Conservation (phyloP, 2,797 vertebrate genomes). For the Acestrorhynchus altus region DNA sequence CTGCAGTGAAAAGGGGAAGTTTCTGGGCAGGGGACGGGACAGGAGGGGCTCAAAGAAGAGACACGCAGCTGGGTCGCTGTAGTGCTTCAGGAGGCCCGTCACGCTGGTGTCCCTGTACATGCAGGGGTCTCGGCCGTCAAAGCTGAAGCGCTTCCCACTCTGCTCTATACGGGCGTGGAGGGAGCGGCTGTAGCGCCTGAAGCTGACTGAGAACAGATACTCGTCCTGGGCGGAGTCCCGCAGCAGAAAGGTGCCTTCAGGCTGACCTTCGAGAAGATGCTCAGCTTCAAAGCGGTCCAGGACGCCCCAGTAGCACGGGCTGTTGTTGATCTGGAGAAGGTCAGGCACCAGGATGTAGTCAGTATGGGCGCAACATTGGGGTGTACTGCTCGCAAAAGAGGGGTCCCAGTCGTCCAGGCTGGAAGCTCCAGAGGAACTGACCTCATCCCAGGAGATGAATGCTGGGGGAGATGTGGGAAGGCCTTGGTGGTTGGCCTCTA, state of each 20-base stretch:
- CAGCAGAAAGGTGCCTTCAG: slow-evolving; percentile 94
- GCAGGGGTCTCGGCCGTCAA: slow-evolving; percentile 94
- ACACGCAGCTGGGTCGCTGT: slow-evolving; percentile 92
- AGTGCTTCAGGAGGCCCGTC: slow-evolving; percentile 91
- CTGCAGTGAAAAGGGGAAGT: slow-evolving; percentile 94
- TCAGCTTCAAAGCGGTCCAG: slow-evolving; percentile 94
- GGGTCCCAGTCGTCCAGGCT: slow-evolving; percentile 82
- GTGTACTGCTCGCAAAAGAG: slow-evolving; percentile 58
- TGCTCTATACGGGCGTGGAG: slow-evolving; percentile 96
- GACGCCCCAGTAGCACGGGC: slow-evolving; percentile 95
- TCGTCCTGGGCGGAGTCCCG: slow-evolving; percentile 96
- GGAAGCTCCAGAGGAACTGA: slow-evolving; percentile 78
- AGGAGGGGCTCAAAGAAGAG: slow-evolving; percentile 98
- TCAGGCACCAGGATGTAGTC: slow-evolving; percentile 94
- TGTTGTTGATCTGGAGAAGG: slow-evolving; percentile 96
- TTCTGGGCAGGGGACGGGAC: slow-evolving; percentile 89
- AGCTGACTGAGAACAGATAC: slow-evolving; percentile 96
- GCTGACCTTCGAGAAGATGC: slow-evolving; percentile 93
- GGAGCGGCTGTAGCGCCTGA: slow-evolving; percentile 94
- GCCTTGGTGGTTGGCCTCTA: slow-evolving; percentile 74
- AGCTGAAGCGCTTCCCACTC: slow-evolving; percentile 95
- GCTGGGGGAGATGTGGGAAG: slow-evolving; percentile 70
- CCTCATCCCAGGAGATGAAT: slow-evolving; percentile 78
- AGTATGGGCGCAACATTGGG: slow-evolving; percentile 80
- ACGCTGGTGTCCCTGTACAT: slow-evolving; percentile 94